These are phyloP conservation scores for Hycleus cichorii DNA, from an alignment of 1,140 invertebrate species.

Conservation along the genomic window DNA sequence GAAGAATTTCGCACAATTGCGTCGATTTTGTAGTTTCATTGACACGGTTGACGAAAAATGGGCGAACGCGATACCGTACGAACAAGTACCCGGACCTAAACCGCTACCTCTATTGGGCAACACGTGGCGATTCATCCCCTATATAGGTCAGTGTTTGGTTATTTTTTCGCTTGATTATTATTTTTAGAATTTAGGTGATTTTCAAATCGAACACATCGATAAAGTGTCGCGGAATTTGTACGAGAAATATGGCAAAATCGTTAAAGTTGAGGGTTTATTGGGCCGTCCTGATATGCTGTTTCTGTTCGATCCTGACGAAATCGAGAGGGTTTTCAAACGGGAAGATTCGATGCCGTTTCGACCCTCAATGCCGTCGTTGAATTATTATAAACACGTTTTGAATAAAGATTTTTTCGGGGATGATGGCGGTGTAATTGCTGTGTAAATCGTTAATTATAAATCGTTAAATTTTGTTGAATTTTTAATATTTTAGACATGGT, in stretches of 20 bases:
- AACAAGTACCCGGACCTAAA: slow-evolving; percentile 70
- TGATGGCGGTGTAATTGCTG: slow-evolving; percentile 72
- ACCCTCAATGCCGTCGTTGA: slow-evolving; percentile 79
- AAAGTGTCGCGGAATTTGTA: slow-evolving; percentile 64
- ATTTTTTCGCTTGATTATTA: slow-evolving; percentile 35
- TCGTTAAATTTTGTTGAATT: background rate
- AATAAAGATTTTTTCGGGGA: slow-evolving; percentile 75
- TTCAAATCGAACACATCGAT: slow-evolving; percentile 44
- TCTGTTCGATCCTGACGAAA: slow-evolving; percentile 75
- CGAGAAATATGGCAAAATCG: slow-evolving; percentile 68
- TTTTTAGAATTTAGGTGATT: slow-evolving; percentile 27
- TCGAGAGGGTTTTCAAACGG: slow-evolving; percentile 68
- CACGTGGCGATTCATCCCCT: slow-evolving; percentile 58
- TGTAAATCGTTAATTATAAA: slow-evolving; percentile 45
- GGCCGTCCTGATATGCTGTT: slow-evolving; percentile 74
- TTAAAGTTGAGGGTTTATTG: slow-evolving; percentile 62
- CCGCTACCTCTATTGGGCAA: slow-evolving; percentile 75
- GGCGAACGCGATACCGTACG: slow-evolving; percentile 47
- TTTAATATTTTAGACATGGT: slow-evolving; percentile 52
- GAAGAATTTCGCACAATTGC: too few relatives aligned
- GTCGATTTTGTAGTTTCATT: too few relatives aligned
- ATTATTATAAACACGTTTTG: slow-evolving; percentile 72
- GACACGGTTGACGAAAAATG: too few relatives aligned
- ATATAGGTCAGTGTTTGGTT: slow-evolving; percentile 62
- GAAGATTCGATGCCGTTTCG: slow-evolving; percentile 72